Percentiles rank a stretch among this genome's conserved stretches.
Evolutionary conservation across 2,888 invertebrate species (phyloP).

Genomic region (Proisotoma minuta): DNA sequence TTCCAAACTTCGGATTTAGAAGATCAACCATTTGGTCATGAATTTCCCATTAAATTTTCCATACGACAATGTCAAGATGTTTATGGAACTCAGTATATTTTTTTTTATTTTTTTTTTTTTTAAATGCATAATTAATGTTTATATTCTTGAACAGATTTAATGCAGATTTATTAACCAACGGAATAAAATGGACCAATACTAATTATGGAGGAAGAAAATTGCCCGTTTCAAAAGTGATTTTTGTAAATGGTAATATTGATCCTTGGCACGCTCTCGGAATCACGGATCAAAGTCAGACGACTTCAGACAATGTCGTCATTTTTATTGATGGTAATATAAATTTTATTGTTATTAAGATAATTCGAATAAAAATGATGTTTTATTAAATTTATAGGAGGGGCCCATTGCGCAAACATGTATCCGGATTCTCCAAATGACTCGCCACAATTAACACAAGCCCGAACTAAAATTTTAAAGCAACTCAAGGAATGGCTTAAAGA

Average conservation of each 20-base stretch:
- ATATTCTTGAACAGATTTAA: conserved; percentile 46
- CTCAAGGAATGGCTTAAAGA: conserved; percentile 58
- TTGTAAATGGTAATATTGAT: conserved; percentile 55
- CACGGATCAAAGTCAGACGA: conserved; percentile 48
- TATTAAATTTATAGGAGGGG: conserved; percentile 64
- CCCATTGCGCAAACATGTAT: conserved; percentile 89
- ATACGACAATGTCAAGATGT: conserved; percentile 76
- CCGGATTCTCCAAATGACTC: conserved; percentile 55
- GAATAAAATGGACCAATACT: conserved; percentile 53
- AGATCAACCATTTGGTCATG: conserved; percentile 65
- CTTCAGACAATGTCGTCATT: conserved; percentile 50
- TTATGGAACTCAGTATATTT: conserved; percentile 57
- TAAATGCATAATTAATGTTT: neutral
- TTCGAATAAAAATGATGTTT: neutral
- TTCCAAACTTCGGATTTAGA: conserved; percentile 74
- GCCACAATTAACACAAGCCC: conserved; percentile 63
- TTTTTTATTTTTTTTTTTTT: neutral
- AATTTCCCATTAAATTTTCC: conserved; percentile 72
- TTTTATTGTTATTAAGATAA: neutral
- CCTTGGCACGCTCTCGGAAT: conserved; percentile 56
- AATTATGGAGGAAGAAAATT: conserved; percentile 53
- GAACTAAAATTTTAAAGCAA: conserved; percentile 60
- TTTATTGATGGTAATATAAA: conserved; percentile 51
- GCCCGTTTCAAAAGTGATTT: conserved; percentile 51
- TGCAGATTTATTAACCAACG: conserved; percentile 48